Percentiles rank a stretch among this genome's conserved stretches.
These are phyloP conservation scores for Mugil cephalus DNA, from an alignment of 2,113 vertebrate species.

Conservation along the genomic window DNA sequence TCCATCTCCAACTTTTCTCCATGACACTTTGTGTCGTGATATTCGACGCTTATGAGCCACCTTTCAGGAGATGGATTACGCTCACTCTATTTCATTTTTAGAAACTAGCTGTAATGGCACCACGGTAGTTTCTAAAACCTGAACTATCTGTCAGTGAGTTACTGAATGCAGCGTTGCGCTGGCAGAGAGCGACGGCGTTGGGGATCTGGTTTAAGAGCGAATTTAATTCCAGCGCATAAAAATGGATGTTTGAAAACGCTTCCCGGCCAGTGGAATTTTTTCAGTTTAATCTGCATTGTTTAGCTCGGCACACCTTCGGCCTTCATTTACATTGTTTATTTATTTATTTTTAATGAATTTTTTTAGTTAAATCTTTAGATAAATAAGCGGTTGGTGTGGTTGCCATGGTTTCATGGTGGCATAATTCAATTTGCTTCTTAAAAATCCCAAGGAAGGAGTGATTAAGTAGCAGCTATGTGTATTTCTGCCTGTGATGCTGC, in stretches of 20 bases:
- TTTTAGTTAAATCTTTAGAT: conserved; percentile 27
- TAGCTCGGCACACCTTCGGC: conserved; percentile 11
- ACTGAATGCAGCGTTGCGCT: not conserved
- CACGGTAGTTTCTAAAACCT: not conserved
- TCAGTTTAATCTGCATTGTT: conserved; percentile 4
- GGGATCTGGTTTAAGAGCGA: conserved; percentile 1
- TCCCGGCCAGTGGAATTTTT: conserved; percentile 8
- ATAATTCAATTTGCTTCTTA: conserved; percentile 29
- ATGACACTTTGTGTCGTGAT: not conserved
- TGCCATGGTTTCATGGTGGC: conserved; percentile 41
- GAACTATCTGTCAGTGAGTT: not conserved
- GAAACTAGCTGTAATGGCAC: not conserved
- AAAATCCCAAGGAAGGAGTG: conserved; percentile 17
- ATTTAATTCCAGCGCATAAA: conserved; percentile 21
- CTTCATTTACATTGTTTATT: conserved; percentile 30
- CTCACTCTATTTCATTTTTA: conserved; percentile 7
- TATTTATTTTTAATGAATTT: not conserved
- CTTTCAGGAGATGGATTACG: not conserved
- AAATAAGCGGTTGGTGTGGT: conserved; percentile 29
- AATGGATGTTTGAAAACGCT: not conserved
- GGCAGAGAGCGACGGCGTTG: not conserved
- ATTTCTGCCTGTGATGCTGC: not conserved
- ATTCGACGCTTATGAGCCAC: conserved; percentile 1
- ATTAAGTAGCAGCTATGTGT: conserved; percentile 5
- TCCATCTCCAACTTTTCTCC: not conserved